Evolutionary conservation across 1,140 invertebrate genomes (phyloP), one percentile per base, ranked within the genome.

Genomic region (Macrobrachium rosenbergii): DNA sequence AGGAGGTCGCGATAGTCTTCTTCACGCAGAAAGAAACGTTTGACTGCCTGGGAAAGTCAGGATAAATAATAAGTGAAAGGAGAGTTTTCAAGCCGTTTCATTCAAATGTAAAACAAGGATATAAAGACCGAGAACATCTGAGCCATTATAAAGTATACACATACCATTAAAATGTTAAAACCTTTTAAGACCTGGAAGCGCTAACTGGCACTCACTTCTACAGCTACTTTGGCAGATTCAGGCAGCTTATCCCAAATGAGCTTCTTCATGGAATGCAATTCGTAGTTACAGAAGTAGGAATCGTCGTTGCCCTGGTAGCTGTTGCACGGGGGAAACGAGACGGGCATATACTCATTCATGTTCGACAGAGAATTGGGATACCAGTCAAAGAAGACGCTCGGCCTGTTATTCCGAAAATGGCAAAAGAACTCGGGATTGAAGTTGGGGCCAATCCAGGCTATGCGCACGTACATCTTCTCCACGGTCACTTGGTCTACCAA

Each of bases 301-400:
- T 73, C 19, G 8, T 64, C 23, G 5, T 80, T 92, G 91, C 81
- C 90, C 88, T 64, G 89, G 91, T 1, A 91, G 90, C 88, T 93
- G 94, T 63, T 94, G 90, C 6, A 91, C 90, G 82, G 92, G 90
- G 90, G 93, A 92, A 92, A 94, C 90, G 62, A 95, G 92, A 92
- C 90, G 64, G 91, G 91, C 17, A 91, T 92, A 82, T 92, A 92
- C 69, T 92, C 58, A n/a, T 90, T 90, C 19, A 89, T 83, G 0
- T 91, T 89, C 0, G 92, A 92, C 8, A 96, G 90, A n/a, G 92
- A 92, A 79, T 94, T 95, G 0, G 96, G 95, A 3, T 93, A 93
- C 94, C 94, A 95, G 89, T 94, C 93, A 69, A 96, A 92, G 72
- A 96, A 93, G 5, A 96, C 90, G 63, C 95, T 90, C 23, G 93